Evolutionary conservation across 2,113 vertebrate species (phyloP).

Genomic region (Psammodynastes pulverulentus): DNA sequence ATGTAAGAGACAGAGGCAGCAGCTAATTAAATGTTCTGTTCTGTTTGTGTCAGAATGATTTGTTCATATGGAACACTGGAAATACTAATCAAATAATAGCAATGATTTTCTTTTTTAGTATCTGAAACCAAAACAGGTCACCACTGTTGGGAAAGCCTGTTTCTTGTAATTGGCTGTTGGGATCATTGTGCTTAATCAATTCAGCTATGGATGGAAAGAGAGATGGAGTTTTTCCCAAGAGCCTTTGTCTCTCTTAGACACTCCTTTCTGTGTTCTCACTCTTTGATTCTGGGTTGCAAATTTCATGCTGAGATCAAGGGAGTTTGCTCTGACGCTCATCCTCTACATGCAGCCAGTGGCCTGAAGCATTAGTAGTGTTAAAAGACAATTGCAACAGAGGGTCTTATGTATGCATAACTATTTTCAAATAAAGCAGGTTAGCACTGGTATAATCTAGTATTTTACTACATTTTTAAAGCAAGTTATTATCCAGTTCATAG

Average conservation of each 20-base stretch:
- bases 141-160: neutral
- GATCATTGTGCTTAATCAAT: conserved; percentile 41
- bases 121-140: conserved; percentile 4
- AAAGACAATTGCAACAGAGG: neutral
- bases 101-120: neutral
- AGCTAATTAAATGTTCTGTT: neutral
- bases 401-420: neutral
- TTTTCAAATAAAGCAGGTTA: neutral
- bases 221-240: conserved; percentile 32
- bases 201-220: conserved; percentile 40
- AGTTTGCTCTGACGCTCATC: neutral
- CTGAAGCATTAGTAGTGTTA: conserved; percentile 24
- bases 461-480: neutral
- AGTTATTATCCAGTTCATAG: neutral
- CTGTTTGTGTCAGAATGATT: neutral
- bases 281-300: conserved; percentile 29
- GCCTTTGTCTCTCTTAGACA: conserved; percentile 22
- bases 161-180: neutral
- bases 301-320: conserved; percentile 4
- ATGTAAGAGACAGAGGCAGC: neutral
- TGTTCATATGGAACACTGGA: neutral
- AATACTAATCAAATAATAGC: conserved; percentile 27
- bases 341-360: neutral
- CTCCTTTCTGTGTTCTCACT: conserved; percentile 23
- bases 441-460: neutral